Evolutionary conservation across 2,113 vertebrate species (phyloP).

Genomic region (Macrotis lagotis): DNA sequence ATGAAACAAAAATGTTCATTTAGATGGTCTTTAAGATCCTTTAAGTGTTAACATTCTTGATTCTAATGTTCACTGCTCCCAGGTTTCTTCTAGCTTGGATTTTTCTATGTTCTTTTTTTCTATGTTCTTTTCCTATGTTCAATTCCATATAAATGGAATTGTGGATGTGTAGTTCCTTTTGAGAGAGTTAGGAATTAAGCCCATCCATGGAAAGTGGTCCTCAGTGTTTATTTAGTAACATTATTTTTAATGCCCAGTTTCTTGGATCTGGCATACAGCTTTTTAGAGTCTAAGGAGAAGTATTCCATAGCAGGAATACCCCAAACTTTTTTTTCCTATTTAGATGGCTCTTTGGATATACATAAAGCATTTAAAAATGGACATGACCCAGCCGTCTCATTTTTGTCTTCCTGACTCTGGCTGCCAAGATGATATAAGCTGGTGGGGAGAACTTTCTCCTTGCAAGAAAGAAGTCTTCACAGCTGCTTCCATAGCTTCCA

Average conservation of each 20-base stretch:
- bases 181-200: background rate
- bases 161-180: background rate
- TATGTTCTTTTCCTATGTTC: too few relatives aligned
- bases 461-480: background rate
- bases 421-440: background rate
- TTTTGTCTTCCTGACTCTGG: rapidly evolving
- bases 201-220: background rate
- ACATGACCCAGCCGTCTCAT: background rate
- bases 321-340: background rate
- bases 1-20: background rate
- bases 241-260: background rate
- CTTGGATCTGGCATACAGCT: background rate
- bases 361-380: rapidly evolving
- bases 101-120: background rate
- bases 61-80: background rate
- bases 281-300: background rate
- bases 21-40: background rate
- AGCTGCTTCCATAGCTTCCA: background rate
- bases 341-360: background rate
- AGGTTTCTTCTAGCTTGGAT: background rate
- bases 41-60: background rate
- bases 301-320: background rate
- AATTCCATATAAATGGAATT: background rate
- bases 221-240: background rate
- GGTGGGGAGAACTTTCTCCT: background rate